These are phyloP conservation scores for human (Homo sapiens) DNA, from an alignment of 2,113 vertebrate species.

Conservation along the genomic window GRCh38 chr4:138260501-138261000, in stretches of 20 bases:
- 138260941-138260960: background rate
- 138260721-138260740: background rate
- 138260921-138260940: background rate
- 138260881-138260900: background rate
- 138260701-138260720: background rate
- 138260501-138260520: background rate
- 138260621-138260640: background rate
- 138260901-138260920: background rate
- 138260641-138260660: background rate
- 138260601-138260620: background rate
- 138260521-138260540: background rate
- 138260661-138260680: background rate
- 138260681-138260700: background rate
- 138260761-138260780: background rate
- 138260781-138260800: background rate
- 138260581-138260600: background rate
- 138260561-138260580: background rate
- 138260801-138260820: background rate
- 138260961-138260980: background rate
- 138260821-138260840: background rate
- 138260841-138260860: background rate
- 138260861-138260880: background rate
- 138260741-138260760: background rate
- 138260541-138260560: background rate
- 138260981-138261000: background rate